These are phyloP conservation scores for Pterocles gutturalis DNA, from an alignment of 2,113 vertebrate species.

Conservation along the genomic window DNA sequence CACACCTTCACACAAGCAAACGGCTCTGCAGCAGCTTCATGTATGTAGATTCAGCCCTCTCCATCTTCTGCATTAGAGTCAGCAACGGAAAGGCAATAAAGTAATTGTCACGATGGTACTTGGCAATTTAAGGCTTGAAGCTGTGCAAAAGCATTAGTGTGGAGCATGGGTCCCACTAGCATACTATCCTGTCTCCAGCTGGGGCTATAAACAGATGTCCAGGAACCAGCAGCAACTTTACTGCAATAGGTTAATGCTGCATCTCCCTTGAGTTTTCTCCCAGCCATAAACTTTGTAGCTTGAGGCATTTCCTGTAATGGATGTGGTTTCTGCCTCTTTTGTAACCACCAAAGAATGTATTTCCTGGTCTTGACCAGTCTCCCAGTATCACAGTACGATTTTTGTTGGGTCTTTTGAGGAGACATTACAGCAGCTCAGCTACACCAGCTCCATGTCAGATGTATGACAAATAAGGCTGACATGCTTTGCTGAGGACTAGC, in stretches of 20 bases:
- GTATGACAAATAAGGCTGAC: neutral
- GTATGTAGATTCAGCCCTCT: neutral
- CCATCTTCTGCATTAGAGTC: neutral
- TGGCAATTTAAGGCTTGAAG: neutral
- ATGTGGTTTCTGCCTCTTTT: neutral
- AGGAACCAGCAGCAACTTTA: neutral
- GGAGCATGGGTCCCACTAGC: fast-evolving
- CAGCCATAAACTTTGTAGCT: neutral
- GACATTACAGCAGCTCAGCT: neutral
- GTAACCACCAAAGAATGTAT: neutral
- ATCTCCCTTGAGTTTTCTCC: neutral
- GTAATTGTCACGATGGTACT: neutral
- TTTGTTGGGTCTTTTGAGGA: neutral
- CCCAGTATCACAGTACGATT: neutral
- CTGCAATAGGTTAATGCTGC: neutral
- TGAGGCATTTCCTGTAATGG: neutral
- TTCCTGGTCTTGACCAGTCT: neutral
- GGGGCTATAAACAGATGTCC: neutral
- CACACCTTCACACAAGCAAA: neutral
- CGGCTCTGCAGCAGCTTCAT: fast-evolving
- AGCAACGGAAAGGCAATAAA: neutral
- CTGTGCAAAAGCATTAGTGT: neutral
- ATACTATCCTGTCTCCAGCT: neutral
- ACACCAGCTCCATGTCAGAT: neutral
- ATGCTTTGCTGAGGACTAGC: neutral